phyloP scores from a whole-genome alignment of 2,888 invertebrate species.

The Oxycera nigricornis region DNA sequence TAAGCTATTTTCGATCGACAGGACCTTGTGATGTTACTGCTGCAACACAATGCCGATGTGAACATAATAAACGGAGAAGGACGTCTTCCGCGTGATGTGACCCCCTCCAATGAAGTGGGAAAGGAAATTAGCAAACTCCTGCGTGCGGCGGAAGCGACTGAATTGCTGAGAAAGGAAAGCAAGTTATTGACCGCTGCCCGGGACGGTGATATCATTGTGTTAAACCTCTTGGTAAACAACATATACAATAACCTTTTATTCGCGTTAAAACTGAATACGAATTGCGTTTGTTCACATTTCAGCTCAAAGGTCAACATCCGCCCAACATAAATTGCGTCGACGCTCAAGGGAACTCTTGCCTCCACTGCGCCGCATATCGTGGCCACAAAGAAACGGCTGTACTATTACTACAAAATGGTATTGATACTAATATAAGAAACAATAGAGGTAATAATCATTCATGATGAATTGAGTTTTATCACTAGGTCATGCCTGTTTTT shows the following conservation, averaged over 20 bases:
- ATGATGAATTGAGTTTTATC: background rate
- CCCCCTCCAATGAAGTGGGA: constrained; percentile 65
- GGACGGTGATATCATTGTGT: constrained; percentile 66
- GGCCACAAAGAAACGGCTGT: constrained; percentile 71
- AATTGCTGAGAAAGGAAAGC: constrained; percentile 65
- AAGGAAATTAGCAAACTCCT: constrained; percentile 64
- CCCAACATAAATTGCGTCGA: constrained; percentile 72
- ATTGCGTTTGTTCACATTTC: no score
- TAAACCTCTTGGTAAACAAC: constrained; percentile 66
- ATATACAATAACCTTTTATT: background rate
- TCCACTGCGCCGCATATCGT: constrained; percentile 72
- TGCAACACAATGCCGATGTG: constrained; percentile 70
- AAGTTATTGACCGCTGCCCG: constrained; percentile 68
- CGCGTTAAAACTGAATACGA: constrained; percentile 11
- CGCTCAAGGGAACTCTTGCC: constrained; percentile 69
- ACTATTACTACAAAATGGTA: constrained; percentile 70
- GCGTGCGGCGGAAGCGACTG: constrained; percentile 68
- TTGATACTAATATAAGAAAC: constrained; percentile 69
- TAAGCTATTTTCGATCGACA: constrained; percentile 52
- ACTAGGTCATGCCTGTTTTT: background rate
- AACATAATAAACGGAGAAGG: constrained; percentile 72
- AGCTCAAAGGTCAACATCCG: constrained; percentile 67
- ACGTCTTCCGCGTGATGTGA: constrained; percentile 66
- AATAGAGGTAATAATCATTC: constrained; percentile 64
- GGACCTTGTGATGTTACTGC: constrained; percentile 69